Conservation (phyloP, 2,888 invertebrate genomes). For the Chloroclystis v-ata region DNA sequence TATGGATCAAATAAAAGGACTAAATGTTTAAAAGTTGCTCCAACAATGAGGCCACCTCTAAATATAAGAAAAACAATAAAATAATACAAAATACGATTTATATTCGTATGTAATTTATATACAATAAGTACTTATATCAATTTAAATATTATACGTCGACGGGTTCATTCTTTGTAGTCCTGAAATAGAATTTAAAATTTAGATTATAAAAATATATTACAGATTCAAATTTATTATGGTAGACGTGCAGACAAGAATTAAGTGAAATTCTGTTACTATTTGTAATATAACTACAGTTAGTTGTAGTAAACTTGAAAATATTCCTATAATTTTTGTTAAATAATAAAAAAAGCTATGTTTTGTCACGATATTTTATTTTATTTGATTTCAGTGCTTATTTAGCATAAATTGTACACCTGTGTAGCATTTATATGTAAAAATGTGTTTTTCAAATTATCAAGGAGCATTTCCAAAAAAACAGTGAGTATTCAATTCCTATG, state of each 20-base stretch:
- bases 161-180: slow-evolving; percentile 42
- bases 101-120: slow-evolving; percentile 14
- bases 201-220: slow-evolving; percentile 1
- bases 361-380: background rate
- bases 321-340: no score
- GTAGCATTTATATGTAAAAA: slow-evolving; percentile 9
- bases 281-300: no score
- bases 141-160: slow-evolving; percentile 36
- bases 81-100: slow-evolving; percentile 2
- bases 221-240: no score
- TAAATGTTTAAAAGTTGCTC: background rate
- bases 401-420: background rate
- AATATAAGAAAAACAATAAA: slow-evolving; percentile 15
- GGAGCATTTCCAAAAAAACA: slow-evolving; percentile 2
- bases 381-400: slow-evolving; percentile 6
- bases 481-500: slow-evolving; percentile 8
- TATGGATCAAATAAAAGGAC: background rate
- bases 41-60: background rate
- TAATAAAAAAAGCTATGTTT: background rate
- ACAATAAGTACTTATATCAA: slow-evolving; percentile 11
- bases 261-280: no score
- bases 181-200: slow-evolving; percentile 31
- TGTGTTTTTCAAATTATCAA: background rate
- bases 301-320: no score
- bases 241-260: no score